Evolutionary conservation across 2,888 invertebrate species (phyloP), one percentile per base, ranked within the genome.

Genomic region (Cyclophora albipunctata): DNA sequence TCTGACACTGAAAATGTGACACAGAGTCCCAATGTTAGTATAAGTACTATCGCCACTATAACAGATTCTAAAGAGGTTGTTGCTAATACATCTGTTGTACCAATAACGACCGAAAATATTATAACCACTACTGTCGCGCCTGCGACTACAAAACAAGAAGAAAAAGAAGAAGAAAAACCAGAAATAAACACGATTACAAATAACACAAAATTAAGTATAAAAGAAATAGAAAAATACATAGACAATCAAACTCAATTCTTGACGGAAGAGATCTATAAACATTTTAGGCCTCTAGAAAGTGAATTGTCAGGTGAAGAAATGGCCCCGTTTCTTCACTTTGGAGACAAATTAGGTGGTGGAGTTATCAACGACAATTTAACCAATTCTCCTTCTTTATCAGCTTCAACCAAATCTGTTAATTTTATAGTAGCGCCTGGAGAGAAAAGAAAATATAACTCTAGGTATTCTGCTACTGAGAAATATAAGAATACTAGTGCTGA

Each of bases 271-370:
- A 75, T 92, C 51, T 92, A 92, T 63, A 92, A 92, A 61, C 91
- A 92, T 60, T 92, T 92, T 60, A 75, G 91, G 41, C 92, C 92
- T 0, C 81, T 92, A 41, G 92, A 92, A 67, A 81, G 90, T 34
- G 91, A 92, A 62, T 75, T 92, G 49, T 91, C 91, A 0, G 90
- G 89, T 44, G 92, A 92, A 71, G 93, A 93, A 64, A 90, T 93
- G 84, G 90, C 91, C 46, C 93, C 93, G 6, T 94, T 93, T 73
- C 82, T 93, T 51, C 92, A 90, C 67, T 94, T 94, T 68, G 94
- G 94, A 0, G 91, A 93, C 66, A 93, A 93, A 69, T 66, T 89
- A 43, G 85, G 78, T 5, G 81, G 84, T 2, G 78, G 66, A 53
- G 62, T 66, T 7, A 78, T 88, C 20, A 82, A 63, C 52, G 89